Base-by-base conservation (phyloP, 2,888 invertebrate species). In the Napeogenes sylphis region DNA sequence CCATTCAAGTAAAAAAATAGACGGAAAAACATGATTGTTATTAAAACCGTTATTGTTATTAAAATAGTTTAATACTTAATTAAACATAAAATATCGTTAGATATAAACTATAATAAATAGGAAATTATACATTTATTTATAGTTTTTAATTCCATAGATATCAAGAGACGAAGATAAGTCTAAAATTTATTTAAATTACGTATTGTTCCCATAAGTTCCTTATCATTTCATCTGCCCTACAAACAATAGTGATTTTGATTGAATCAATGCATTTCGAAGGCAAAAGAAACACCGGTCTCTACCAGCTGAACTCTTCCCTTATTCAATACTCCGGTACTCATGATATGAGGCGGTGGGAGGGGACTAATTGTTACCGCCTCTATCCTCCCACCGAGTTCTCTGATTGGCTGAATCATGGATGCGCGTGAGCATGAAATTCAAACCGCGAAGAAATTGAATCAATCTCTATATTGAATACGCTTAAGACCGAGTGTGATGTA, bases 301-400 rank as follows among this genome's bases (percentile, higher is more conserved):
- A 51, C 30, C 51, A 51, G 58, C 56, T 54, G 61, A 61, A 57
- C 56, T 38, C 47, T 58, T 56, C 21, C 59, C 62, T 65, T 63
- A 85, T 82, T 76, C 80, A 79, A 86, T 83, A 83, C 81, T 80
- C 70, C 77, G 76, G 74, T 80, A 79, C 76, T 79, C 75, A 72
- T 77, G 72, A 74, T 71, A 68, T 64, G 72, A 77, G 88, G 87
- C 84, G 88, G 80, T 81, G 77, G 90, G 88, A 70, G 83, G 75
- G 58, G 66, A 62, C 56, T 56, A 13, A 13, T n/a, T 33, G 58
- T 62, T 75, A 64, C 80, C 85, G 85, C 89, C 73, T 73, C 69
- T 65, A 64, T 68, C 77, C 74, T 73, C 77, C 77, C 75, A 73
- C 68, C 62, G 71, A 67, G 65, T 58, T 57, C 67, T 73, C 71